phyloP scores from a whole-genome alignment of 2,797 vertebrate species.

The Sebastes diploproa region DNA sequence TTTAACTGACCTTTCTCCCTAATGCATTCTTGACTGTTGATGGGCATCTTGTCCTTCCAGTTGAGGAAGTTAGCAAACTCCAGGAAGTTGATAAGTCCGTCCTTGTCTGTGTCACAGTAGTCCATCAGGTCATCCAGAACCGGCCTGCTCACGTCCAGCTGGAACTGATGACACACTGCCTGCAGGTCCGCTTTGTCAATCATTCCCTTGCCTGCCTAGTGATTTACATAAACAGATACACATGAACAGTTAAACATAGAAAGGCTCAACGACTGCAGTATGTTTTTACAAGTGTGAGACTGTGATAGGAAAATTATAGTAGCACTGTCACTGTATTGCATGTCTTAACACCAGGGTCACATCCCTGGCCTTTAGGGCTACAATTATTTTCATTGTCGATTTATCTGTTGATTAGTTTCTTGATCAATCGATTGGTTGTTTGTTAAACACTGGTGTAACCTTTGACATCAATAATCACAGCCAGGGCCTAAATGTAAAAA shows the following conservation, averaged over 20 bases:
- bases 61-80: conserved; percentile 92
- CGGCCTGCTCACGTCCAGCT: conserved; percentile 74
- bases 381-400: no score
- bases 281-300: neutral
- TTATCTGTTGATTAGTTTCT: no score
- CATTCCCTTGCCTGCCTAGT: conserved; percentile 81
- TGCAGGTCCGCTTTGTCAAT: conserved; percentile 86
- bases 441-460: neutral
- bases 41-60: conserved; percentile 88
- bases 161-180: conserved; percentile 81
- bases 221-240: neutral
- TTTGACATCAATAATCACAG: neutral
- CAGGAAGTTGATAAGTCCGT: conserved; percentile 85
- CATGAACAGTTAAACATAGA: neutral
- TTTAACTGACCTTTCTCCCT: conserved; percentile 72
- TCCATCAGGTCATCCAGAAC: conserved; percentile 87
- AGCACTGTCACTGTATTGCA: neutral
- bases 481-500: neutral
- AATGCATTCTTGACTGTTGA: conserved; percentile 78
- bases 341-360: neutral
- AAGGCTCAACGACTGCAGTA: neutral
- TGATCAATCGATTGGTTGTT: neutral
- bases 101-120: conserved; percentile 86
- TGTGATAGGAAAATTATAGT: no score
- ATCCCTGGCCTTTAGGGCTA: no score